A percentile compares a stretch with the other conserved stretches of the same genome.
Conservation (phyloP, 2,888 invertebrate species). For the Bellardia bayeri region DNA sequence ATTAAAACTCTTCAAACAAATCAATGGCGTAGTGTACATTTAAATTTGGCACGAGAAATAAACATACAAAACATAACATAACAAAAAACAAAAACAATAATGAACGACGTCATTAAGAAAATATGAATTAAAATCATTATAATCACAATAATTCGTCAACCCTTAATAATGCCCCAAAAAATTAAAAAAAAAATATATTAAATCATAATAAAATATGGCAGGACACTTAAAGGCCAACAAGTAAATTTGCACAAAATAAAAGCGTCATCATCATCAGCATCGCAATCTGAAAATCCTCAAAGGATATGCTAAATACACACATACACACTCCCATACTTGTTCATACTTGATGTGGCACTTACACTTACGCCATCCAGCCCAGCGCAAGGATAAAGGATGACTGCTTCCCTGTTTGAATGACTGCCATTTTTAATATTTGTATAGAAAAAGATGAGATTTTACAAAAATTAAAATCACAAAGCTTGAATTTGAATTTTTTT, state of each 20-base stretch:
- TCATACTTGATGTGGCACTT: constrained; percentile 47
- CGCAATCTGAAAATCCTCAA: constrained; percentile 63
- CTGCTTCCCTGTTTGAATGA: constrained; percentile 35
- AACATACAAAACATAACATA: background rate
- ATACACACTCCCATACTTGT: constrained; percentile 18
- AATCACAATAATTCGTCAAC: constrained; percentile 69
- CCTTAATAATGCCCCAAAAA: constrained; percentile 56
- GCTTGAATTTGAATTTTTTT: constrained; percentile 46
- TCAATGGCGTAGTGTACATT: constrained; percentile 63
- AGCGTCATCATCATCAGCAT: constrained; percentile 44
- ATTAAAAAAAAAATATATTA: constrained; percentile 34
- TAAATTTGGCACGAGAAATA: constrained; percentile 45
- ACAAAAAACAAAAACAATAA: constrained; percentile 30
- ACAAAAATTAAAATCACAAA: constrained; percentile 70
- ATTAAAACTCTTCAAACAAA: constrained; percentile 67
- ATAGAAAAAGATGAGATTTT: constrained; percentile 50
- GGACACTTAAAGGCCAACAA: constrained; percentile 68
- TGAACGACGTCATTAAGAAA: constrained; percentile 71
- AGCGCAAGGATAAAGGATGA: constrained; percentile 26
- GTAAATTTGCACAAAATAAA: constrained; percentile 54
- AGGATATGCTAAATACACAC: constrained; percentile 66
- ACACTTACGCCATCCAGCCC: constrained; percentile 49
- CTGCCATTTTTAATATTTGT: constrained; percentile 61
- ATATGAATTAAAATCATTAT: constrained; percentile 66
- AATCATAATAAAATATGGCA: constrained; percentile 70